A percentile compares a stretch with the other conserved stretches of the same genome.
Evolutionary conservation across 2,113 vertebrate species (phyloP).

Genomic region (Variabilichromis moorii): DNA sequence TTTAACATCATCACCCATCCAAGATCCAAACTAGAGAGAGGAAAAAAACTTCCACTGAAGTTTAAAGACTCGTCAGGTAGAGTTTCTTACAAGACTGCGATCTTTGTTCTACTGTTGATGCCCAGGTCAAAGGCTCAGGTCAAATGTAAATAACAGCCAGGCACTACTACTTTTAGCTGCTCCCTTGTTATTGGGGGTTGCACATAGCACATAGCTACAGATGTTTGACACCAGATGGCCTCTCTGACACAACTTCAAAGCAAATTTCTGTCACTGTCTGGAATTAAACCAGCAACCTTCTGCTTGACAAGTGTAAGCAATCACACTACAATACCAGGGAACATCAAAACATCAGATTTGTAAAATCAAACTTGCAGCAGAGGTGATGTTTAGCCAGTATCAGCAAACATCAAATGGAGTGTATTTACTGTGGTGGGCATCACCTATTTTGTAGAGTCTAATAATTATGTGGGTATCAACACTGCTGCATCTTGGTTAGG

Average conservation of each 20-base stretch:
- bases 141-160: background rate
- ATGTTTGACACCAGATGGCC: background rate
- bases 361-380: background rate
- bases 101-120: background rate
- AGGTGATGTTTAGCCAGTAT: background rate
- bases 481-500: background rate
- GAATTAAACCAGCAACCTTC: background rate
- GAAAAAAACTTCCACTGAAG: slow-evolving; percentile 22
- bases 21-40: background rate
- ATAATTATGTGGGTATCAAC: background rate
- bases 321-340: background rate
- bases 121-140: slow-evolving; percentile 5
- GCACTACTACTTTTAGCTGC: background rate
- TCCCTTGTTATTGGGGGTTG: background rate
- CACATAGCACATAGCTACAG: background rate
- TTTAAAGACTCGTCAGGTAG: slow-evolving; percentile 22
- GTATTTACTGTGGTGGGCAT: background rate
- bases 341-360: background rate
- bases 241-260: background rate
- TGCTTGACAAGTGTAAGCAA: background rate
- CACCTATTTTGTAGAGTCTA: background rate
- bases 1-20: slow-evolving; percentile 25
- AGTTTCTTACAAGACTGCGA: background rate
- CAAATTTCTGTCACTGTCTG: background rate
- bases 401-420: background rate